These are phyloP conservation scores for Pristionchus pacificus DNA, from an alignment of 1,140 invertebrate genomes.

Conservation along the genomic window DNA sequence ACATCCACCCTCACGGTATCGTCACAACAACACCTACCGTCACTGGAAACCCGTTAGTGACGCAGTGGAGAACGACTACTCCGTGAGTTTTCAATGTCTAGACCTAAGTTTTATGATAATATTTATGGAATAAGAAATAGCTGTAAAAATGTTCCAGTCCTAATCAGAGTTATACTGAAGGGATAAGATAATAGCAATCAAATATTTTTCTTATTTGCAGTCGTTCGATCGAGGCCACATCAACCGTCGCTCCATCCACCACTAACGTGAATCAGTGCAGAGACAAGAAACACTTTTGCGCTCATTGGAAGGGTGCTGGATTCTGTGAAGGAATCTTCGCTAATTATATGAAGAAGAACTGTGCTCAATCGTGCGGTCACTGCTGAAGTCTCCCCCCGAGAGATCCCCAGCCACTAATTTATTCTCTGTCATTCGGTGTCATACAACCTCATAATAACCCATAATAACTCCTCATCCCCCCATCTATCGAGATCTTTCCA, in stretches of 20 bases:
- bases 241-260: conserved; percentile 20
- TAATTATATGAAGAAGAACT: conserved; percentile 55
- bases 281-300: conserved; percentile 54
- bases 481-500: too few species aligned
- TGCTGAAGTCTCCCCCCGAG: conserved; percentile 33
- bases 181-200: too few species aligned
- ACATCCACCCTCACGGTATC: conserved; percentile 3
- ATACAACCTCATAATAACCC: too few species aligned
- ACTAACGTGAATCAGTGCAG: conserved; percentile 28
- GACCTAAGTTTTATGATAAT: background rate
- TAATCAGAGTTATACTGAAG: too few species aligned
- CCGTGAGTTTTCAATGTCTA: background rate
- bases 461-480: too few species aligned
- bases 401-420: too few species aligned
- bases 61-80: conserved; percentile 1
- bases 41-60: conserved; percentile 10
- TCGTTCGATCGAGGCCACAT: background rate
- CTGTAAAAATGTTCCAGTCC: too few species aligned
- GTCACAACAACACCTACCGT: conserved; percentile 7
- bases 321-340: conserved; percentile 55
- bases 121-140: too few species aligned
- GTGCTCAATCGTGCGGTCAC: conserved; percentile 41
- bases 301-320: conserved; percentile 49
- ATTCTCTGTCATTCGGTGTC: too few species aligned
- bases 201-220: conserved; percentile 3